phyloP scores from a whole-genome alignment of 1,140 invertebrate species.

The Drosophila santomea region DNA sequence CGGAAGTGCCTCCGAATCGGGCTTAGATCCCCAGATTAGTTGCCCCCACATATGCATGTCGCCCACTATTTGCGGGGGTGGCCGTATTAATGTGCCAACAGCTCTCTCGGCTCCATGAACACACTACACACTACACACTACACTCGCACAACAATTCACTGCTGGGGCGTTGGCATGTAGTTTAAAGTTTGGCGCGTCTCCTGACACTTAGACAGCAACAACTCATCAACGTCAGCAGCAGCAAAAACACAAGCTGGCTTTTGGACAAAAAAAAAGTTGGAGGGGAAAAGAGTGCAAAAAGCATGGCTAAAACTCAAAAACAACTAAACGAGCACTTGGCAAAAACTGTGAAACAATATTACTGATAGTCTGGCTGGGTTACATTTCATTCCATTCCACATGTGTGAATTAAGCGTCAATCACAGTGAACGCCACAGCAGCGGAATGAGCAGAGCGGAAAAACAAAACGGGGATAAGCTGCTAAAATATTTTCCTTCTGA shows the following conservation, averaged over 20 bases:
- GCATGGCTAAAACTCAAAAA: constrained; percentile 39
- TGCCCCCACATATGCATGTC: constrained; percentile 17
- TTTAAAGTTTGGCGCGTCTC: constrained; percentile 81
- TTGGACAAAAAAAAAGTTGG: constrained; percentile 2
- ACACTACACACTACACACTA: neutral
- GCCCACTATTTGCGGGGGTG: constrained; percentile 5
- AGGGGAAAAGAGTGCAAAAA: constrained; percentile 8
- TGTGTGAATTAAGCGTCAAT: constrained; percentile 61
- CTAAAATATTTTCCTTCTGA: constrained; percentile 8
- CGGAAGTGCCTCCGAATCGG: constrained; percentile 72
- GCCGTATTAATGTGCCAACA: constrained; percentile 71
- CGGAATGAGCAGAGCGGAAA: constrained; percentile 15
- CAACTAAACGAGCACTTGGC: constrained; percentile 21
- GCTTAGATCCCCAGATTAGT: constrained; percentile 72
- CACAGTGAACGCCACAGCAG: constrained; percentile 34
- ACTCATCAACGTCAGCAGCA: constrained; percentile 80
- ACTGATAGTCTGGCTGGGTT: constrained; percentile 62
- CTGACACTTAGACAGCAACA: constrained; percentile 82
- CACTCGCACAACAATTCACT: constrained; percentile 62
- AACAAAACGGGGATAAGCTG: constrained; percentile 1
- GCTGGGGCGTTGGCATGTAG: constrained; percentile 70
- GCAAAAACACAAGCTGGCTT: constrained; percentile 33
- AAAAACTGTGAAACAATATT: constrained; percentile 76
- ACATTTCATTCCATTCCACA: constrained; percentile 45
- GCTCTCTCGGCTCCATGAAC: constrained; percentile 40